Conservation (phyloP, 2,113 vertebrate genomes). For the Brachypteracias leptosomus region DNA sequence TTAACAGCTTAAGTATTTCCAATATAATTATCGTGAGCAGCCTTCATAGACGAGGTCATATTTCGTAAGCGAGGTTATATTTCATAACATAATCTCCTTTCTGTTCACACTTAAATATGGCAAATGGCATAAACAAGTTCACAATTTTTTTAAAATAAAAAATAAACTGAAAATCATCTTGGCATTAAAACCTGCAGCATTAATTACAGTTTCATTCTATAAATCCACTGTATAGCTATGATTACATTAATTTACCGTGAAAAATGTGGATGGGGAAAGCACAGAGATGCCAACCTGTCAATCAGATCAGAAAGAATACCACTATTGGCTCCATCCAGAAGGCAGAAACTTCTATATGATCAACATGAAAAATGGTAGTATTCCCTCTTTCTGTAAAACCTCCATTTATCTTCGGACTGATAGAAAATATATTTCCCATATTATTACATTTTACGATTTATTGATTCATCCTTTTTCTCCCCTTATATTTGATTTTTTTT, state of each 20-base stretch:
- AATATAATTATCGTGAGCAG: not conserved
- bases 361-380: not conserved
- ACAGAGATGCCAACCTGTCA: not conserved
- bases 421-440: conserved; percentile 44
- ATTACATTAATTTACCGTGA: not conserved
- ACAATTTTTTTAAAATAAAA: not conserved
- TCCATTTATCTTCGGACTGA: conserved; percentile 22
- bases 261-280: not conserved
- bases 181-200: not conserved
- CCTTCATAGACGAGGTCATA: conserved; percentile 17
- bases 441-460: not conserved
- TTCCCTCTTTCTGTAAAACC: not conserved
- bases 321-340: not conserved
- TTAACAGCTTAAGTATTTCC: not conserved
- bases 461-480: not conserved
- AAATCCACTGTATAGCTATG: not conserved
- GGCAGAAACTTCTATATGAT: not conserved
- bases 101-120: conserved; percentile 7
- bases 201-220: conserved; percentile 1
- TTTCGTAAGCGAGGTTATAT: not conserved
- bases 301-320: conserved; percentile 6
- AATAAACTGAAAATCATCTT: not conserved
- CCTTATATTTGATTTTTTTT: not conserved
- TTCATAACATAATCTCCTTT: conserved; percentile 5
- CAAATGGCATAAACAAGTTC: conserved; percentile 7